A percentile compares a stretch with the other conserved stretches of the same genome.
phyloP scores from a whole-genome alignment of 30 jellyfish, hydroid and myxozoan species.

The Cassiopea xamachana region DNA sequence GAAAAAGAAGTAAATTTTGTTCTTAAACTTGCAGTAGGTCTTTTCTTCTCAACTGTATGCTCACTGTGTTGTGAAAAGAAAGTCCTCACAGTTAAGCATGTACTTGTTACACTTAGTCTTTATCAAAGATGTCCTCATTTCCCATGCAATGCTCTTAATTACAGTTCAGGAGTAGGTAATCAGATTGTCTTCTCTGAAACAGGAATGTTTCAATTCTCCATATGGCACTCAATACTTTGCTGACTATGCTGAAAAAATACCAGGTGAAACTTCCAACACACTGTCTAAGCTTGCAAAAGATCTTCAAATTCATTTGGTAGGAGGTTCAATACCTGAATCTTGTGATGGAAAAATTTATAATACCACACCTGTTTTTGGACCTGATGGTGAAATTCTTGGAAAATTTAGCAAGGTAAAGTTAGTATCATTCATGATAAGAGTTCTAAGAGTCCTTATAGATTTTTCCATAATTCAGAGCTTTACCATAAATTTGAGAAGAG shows the following conservation, averaged over 20 bases:
- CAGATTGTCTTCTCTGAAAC: not conserved
- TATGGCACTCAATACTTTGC: slow-evolving; percentile 88
- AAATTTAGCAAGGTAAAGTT: slow-evolving; percentile 75
- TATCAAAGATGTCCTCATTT: no score
- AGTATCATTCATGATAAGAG: not conserved
- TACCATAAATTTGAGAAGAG: no score
- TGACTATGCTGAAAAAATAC: slow-evolving; percentile 85
- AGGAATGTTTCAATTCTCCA: slow-evolving; percentile 95
- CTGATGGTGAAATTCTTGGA: slow-evolving; percentile 85
- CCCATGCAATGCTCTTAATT: not conserved
- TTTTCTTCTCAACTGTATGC: no score
- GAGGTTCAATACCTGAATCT: slow-evolving; percentile 96
- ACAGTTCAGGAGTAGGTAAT: not conserved
- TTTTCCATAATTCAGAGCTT: no score
- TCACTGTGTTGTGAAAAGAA: no score
- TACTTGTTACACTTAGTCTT: no score
- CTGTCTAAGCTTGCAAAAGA: slow-evolving; percentile 77
- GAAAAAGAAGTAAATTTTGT: no score
- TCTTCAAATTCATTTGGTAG: slow-evolving; percentile 66
- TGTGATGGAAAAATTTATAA: slow-evolving; percentile 81
- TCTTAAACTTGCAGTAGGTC: no score
- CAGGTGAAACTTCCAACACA: slow-evolving; percentile 87
- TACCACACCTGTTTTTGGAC: slow-evolving; percentile 83
- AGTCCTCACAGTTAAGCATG: no score
- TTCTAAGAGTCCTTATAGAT: no score